Evolutionary conservation across 2,888 invertebrate species (phyloP).

Genomic region (Athalia rosae): DNA sequence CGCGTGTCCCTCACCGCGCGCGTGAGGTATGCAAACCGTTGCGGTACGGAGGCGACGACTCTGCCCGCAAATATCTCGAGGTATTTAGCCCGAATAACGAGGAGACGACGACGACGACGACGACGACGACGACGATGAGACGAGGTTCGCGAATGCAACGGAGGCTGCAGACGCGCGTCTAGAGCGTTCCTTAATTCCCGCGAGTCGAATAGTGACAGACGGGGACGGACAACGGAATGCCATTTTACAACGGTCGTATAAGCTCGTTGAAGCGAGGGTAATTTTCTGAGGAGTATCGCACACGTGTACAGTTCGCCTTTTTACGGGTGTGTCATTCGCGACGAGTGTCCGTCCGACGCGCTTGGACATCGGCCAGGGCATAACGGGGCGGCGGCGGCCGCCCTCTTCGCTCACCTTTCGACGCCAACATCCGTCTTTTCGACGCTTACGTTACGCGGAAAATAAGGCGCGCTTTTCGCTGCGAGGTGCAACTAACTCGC

Average conservation of each 20-base stretch:
- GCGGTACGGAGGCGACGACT: neutral
- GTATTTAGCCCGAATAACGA: neutral
- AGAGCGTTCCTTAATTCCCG: neutral
- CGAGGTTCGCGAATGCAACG: neutral
- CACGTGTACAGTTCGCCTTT: too few species aligned
- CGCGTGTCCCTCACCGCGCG: too few species aligned
- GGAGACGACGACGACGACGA: neutral
- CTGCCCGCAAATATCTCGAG: neutral
- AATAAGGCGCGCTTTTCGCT: too few species aligned
- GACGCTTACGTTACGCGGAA: too few species aligned
- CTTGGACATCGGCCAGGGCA: slow-evolving; percentile 59
- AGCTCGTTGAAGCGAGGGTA: too few species aligned
- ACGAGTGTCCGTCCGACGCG: slow-evolving; percentile 45
- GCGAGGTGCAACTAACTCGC: too few species aligned
- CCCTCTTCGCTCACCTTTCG: slow-evolving; percentile 58
- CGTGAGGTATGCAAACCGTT: too few species aligned
- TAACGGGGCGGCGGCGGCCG: neutral
- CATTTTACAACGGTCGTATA: neutral
- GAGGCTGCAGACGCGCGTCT: neutral
- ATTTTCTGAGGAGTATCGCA: too few species aligned
- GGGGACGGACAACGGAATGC: slow-evolving; percentile 20
- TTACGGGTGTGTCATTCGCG: too few species aligned
- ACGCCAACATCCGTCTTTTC: slow-evolving; percentile 66
- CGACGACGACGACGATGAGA: too few species aligned
- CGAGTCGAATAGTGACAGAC: slow-evolving; percentile 23